These are phyloP conservation scores for Brachyopa scutellaris DNA, from an alignment of 2,888 invertebrate genomes.

Conservation along the genomic window DNA sequence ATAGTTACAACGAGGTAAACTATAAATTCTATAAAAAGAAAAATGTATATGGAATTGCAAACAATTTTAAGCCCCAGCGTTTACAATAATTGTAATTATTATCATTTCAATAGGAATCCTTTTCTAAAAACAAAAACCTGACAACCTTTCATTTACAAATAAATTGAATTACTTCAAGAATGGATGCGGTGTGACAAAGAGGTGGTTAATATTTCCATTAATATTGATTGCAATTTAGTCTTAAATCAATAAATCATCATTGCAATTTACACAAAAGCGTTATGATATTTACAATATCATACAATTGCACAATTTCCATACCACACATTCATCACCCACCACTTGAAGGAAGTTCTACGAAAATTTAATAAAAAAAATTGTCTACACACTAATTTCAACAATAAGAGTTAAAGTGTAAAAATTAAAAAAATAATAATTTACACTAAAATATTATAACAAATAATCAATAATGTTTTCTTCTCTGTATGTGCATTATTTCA, in stretches of 20 bases:
- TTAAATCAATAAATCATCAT: too few relatives aligned
- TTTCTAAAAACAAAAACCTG: conserved; percentile 34
- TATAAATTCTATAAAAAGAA: conserved; percentile 9
- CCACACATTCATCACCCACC: background rate
- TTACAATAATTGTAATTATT: too few relatives aligned
- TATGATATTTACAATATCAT: too few relatives aligned
- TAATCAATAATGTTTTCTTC: conserved; percentile 6
- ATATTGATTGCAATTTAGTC: too few relatives aligned
- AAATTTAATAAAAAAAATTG: conserved; percentile 21
- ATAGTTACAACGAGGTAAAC: conserved; percentile 9
- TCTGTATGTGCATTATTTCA: conserved; percentile 34
- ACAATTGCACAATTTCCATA: too few relatives aligned
- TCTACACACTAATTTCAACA: conserved; percentile 20
- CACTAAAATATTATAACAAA: conserved; percentile 42
- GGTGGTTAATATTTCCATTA: too few relatives aligned
- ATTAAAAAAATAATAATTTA: conserved; percentile 20
- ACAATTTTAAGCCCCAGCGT: too few relatives aligned
- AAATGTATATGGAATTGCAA: background rate
- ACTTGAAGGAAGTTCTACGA: background rate
- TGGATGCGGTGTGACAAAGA: too few relatives aligned
- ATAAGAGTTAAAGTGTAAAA: background rate
- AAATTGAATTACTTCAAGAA: conserved; percentile 1
- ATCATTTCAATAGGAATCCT: conserved; percentile 47
- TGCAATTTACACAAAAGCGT: too few relatives aligned
- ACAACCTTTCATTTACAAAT: conserved; percentile 63